phyloP scores from a whole-genome alignment of 2,113 vertebrate species.

The Corythaixoides concolor region DNA sequence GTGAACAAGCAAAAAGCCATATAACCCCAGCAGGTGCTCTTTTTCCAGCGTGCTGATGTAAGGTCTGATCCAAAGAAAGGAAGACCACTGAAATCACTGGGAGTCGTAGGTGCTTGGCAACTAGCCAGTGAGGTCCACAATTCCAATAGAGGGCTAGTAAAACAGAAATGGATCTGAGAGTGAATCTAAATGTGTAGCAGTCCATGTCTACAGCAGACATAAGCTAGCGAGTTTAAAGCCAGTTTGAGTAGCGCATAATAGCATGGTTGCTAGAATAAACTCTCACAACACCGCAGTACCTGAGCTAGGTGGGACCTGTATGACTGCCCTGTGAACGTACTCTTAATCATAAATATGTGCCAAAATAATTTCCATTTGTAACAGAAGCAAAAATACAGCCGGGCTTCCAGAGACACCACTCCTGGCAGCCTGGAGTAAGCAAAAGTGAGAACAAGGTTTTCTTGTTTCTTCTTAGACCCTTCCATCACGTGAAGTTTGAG shows the following conservation, averaged over 20 bases:
- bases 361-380: background rate
- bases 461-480: background rate
- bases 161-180: background rate
- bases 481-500: background rate
- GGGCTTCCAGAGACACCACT: background rate
- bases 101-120: background rate
- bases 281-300: background rate
- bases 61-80: background rate
- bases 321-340: background rate
- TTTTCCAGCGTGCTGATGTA: background rate
- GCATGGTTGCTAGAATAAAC: background rate
- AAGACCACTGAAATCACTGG: background rate
- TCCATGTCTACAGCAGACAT: background rate
- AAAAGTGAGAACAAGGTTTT: background rate
- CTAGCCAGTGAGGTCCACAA: background rate
- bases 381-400: background rate
- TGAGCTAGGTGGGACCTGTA: background rate
- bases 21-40: background rate
- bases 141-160: background rate
- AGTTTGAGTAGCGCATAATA: background rate
- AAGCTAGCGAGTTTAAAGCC: background rate
- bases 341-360: background rate
- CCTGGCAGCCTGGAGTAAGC: background rate
- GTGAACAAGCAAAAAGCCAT: background rate
- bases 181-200: background rate